These are phyloP conservation scores for Stichodactyla mertensii DNA, from an alignment of 64 coral and sea anemone species.

Conservation along the genomic window DNA sequence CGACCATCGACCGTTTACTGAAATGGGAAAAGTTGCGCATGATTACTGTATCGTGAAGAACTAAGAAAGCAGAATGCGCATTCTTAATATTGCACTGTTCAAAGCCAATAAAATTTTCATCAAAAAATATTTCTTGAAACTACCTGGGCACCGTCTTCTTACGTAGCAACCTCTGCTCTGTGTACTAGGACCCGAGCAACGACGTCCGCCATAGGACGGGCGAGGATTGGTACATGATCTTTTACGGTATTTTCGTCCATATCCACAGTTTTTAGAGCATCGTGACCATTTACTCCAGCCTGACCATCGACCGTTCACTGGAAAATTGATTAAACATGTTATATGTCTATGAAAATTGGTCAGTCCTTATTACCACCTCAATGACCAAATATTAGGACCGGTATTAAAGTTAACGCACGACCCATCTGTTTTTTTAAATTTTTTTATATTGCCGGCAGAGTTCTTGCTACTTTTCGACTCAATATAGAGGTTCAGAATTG, in stretches of 20 bases:
- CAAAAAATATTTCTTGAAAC: no score
- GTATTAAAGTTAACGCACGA: no score
- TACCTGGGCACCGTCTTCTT: background rate
- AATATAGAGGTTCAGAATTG: no score
- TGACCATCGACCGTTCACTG: slow-evolving; percentile 32
- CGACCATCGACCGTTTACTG: slow-evolving; percentile 31
- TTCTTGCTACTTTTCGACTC: no score
- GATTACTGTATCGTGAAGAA: no score
- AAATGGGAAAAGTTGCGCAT: background rate
- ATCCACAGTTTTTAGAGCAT: slow-evolving; percentile 44
- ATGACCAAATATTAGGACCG: no score
- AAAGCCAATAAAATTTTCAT: background rate
- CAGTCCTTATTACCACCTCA: no score
- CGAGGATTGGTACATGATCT: slow-evolving; percentile 47
- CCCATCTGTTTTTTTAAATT: no score
- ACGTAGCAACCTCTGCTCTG: background rate
- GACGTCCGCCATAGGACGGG: slow-evolving; percentile 27
- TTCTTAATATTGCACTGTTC: background rate
- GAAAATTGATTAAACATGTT: background rate
- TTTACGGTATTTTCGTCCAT: background rate
- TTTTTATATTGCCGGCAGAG: no score
- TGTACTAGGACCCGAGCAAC: background rate
- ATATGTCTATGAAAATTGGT: no score
- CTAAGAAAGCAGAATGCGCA: background rate
- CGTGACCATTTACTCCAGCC: slow-evolving; percentile 31